Percentiles rank a stretch among this genome's conserved stretches.
phyloP scores from a whole-genome alignment of 2,113 vertebrate genomes.

The Turdus rufiventris region DNA sequence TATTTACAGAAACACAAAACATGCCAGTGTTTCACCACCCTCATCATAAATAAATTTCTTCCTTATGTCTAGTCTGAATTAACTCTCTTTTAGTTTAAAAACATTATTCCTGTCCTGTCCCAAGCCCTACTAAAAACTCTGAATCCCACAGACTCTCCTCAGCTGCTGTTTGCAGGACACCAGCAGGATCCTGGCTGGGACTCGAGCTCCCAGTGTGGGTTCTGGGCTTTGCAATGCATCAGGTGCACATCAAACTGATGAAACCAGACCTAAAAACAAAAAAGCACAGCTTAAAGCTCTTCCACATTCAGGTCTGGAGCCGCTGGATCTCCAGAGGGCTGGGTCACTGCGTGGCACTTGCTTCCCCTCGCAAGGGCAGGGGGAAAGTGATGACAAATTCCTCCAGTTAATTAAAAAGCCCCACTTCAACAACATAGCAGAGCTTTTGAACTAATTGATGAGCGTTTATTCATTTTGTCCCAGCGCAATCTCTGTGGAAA shows the following conservation, averaged over 20 bases:
- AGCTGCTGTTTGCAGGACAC: neutral
- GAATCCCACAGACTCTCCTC: neutral
- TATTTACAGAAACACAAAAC: neutral
- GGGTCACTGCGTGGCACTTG: neutral
- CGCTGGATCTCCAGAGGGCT: neutral
- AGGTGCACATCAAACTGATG: too few species aligned
- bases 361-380: neutral
- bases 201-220: fast-evolving
- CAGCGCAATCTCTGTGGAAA: constrained; percentile 37
- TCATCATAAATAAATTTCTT: neutral
- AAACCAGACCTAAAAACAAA: neutral
- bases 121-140: neutral
- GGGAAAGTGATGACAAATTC: constrained; percentile 31
- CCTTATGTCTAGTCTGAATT: neutral
- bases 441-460: constrained; percentile 58
- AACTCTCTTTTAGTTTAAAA: neutral
- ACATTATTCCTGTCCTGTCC: neutral
- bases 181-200: neutral
- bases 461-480: constrained; percentile 47
- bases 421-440: neutral
- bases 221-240: neutral
- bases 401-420: constrained; percentile 67
- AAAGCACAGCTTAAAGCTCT: neutral
- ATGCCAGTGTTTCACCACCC: neutral
- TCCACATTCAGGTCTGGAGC: neutral